Percentiles rank a stretch among this genome's conserved stretches.
phyloP scores from a whole-genome alignment of 2,888 invertebrate genomes.

The Catocala fraxini region DNA sequence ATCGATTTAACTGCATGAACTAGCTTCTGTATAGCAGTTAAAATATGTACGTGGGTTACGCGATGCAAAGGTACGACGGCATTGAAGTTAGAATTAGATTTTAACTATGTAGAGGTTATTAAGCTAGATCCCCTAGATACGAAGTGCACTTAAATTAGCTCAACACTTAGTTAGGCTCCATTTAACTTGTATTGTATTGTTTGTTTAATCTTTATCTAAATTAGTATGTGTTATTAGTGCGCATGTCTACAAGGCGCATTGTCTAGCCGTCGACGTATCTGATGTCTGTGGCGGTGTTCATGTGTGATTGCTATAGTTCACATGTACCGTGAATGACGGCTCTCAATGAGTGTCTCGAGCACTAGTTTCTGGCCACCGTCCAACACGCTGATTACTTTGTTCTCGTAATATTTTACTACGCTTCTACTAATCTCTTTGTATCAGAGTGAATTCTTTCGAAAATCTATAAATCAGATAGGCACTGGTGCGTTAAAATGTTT shows the following conservation, averaged over 20 bases:
- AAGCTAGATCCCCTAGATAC: constrained; percentile 8
- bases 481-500: constrained; percentile 60
- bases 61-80: constrained; percentile 18
- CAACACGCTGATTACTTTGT: constrained; percentile 70
- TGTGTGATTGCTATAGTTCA: constrained; percentile 19
- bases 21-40: constrained; percentile 14
- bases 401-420: constrained; percentile 67
- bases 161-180: constrained; percentile 13
- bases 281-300: not conserved
- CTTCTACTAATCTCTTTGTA: constrained; percentile 55
- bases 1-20: constrained; percentile 20
- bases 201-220: constrained; percentile 17
- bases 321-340: constrained; percentile 64
- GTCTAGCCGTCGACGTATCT: constrained; percentile 12
- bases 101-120: constrained; percentile 7
- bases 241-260: not conserved
- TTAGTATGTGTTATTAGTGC: constrained; percentile 7
- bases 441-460: constrained; percentile 59
- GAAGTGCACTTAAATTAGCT: constrained; percentile 9
- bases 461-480: constrained; percentile 64
- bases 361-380: constrained; percentile 64
- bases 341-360: constrained; percentile 60
- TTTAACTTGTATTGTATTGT: constrained; percentile 20
- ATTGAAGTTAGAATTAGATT: constrained; percentile 25
- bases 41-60: constrained; percentile 16